Evolutionary conservation across 30 jellyfish, hydroid and myxozoan genomes (phyloP), one percentile per base, ranked within the genome.

Genomic region (Aurelia sp.): DNA sequence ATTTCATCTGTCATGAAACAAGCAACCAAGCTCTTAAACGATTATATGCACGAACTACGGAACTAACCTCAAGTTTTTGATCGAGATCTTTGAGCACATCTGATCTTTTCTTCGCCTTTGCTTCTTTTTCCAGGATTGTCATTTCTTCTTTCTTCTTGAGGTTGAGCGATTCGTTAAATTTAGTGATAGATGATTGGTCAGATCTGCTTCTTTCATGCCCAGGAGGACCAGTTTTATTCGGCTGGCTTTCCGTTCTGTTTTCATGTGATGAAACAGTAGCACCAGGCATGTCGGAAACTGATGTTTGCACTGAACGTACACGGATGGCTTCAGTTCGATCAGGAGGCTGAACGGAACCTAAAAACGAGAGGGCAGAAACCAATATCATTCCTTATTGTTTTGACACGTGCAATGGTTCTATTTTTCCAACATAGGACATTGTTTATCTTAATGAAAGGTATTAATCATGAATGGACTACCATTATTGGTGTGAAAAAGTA

Each of bases 231-330:
- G 18, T 20, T 19, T 60, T 60, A 10, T 33, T 51, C 4, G 20
- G 5, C 63, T 16, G 9, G 41, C 13, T 13, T 23, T 31, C 48
- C 19, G 41, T 31, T 10, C 60, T 41, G 9, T 30, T 33, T n/a
- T 31, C 66, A 2, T 21, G 5, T 2, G 55, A 44, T 10, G 55
- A 44, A 44, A 44, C 55, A 44, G 5, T 44, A 8, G 55, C 55
- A 8, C 13, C 73, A 9, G 85, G 79, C 79, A 82, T 21, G 37
- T 66, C 91, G 21, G 91, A 82, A 0, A 82, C 85, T 17, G 91
- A 82, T 35, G 91, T 82, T 5, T 82, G 85, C 13, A 82, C 91
- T 8, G 91, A 82, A 22, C 91, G 91, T 72, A 82, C 64, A n/a
- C 85, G 76, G 35, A 64, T 9, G n/a, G 76, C 33, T 44, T 16